Base-by-base conservation (phyloP, 2,113 vertebrate species). In the Hyaena hyaena region DNA sequence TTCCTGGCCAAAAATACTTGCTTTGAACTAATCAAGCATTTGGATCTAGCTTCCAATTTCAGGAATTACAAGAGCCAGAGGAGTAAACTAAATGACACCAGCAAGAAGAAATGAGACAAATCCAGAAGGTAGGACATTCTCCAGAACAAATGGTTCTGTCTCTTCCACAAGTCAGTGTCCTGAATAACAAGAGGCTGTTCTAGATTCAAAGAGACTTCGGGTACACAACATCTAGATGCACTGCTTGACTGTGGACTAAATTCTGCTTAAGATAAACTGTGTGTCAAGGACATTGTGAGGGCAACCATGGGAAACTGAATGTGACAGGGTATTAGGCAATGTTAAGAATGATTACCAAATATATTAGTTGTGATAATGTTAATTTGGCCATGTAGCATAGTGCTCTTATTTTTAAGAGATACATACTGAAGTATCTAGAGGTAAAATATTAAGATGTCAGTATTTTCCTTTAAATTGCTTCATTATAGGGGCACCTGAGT, bases 381-480 rank as follows among this genome's bases (percentile, higher is more conserved):
- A 45, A 53, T 58, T 35, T 61, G 74, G 17, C 55, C 53, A 17
- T 1, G 0, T 10, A 55, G 39, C 10, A 74, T 28, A 69, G 48
- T 33, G 35, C 83, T 89, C 45, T 89, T 68, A 74, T 45, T 94
- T 63, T n/a, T 92, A 80, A 96, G 35, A 81, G n/a, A 43, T 2
- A 23, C 1, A 39, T 7, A 28, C 43, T 77, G 7, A 88, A 71
- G 50, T 61, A 50, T 24, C 86, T 71, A 65, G n/a, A 96, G n/a
- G 61, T 61, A 92, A 73, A 92, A 85, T 93, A 16, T 69, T 93
- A 74, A 76, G 90, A 81, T 58, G 9, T 58, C 33, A 50, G 8
- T 5, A 35, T 82, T 93, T 95, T 83, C 87, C 23, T 88, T 88
- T 58, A 58, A 96, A 68, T 92, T 92, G 28, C 26, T 88, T 77